A percentile compares a stretch with the other conserved stretches of the same genome.
Conservation (phyloP, 2,113 vertebrate genomes). For the Pelusios castaneus region DNA sequence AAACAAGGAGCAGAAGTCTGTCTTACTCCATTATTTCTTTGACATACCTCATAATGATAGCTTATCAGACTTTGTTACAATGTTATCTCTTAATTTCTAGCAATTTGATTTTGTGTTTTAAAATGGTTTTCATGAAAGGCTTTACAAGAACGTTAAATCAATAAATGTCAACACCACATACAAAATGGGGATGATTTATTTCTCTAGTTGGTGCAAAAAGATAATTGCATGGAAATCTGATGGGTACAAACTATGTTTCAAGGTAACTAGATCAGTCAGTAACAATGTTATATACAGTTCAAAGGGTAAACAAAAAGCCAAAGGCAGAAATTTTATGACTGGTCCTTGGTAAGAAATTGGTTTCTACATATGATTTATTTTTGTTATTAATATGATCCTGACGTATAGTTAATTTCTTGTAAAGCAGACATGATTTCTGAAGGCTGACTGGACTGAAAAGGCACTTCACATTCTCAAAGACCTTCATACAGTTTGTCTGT, state of each 20-base stretch:
- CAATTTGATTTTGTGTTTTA: conserved; percentile 56
- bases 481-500: neutral
- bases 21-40: neutral
- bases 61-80: conserved; percentile 23
- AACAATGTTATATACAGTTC: conserved; percentile 5
- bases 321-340: neutral
- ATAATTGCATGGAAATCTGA: conserved; percentile 61
- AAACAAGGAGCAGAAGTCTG: neutral
- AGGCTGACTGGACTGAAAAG: neutral
- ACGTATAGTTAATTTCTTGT: neutral
- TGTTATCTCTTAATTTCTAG: conserved; percentile 55
- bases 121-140: conserved; percentile 35
- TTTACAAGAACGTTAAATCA: conserved; percentile 67
- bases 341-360: neutral
- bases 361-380: conserved; percentile 17
- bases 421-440: conserved; percentile 3
- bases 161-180: conserved; percentile 60
- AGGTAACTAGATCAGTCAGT: conserved; percentile 36
- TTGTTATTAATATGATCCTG: conserved; percentile 19
- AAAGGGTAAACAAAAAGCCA: conserved; percentile 31
- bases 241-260: conserved; percentile 38
- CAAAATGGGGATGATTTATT: conserved; percentile 60
- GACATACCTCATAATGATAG: neutral
- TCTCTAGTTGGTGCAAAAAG: conserved; percentile 47
- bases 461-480: neutral